phyloP scores from a whole-genome alignment of 1,140 invertebrate genomes.

The Leptoteleia sp. region DNA sequence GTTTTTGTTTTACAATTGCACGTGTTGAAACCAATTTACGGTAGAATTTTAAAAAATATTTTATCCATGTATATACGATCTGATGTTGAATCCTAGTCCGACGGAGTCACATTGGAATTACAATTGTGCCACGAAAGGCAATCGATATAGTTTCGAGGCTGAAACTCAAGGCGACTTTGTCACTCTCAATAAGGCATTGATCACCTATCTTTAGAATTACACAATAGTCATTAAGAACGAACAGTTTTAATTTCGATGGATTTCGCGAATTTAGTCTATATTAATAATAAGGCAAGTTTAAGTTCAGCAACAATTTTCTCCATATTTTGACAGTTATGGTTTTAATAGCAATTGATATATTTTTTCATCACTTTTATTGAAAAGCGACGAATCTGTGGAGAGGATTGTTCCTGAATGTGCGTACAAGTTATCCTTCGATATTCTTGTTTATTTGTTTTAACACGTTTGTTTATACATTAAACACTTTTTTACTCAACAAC shows the following conservation, averaged over 20 bases:
- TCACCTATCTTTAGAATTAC: conserved; percentile 60
- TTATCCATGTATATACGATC: conserved; percentile 78
- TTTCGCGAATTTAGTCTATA: conserved; percentile 28
- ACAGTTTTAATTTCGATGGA: conserved; percentile 41
- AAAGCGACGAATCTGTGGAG: conserved; percentile 1
- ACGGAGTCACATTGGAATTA: conserved; percentile 73
- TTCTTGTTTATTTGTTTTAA: neutral
- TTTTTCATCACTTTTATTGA: conserved; percentile 3
- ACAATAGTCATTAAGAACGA: conserved; percentile 52
- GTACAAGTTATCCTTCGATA: too few species aligned
- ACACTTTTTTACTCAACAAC: too few species aligned
- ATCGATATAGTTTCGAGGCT: conserved; percentile 53
- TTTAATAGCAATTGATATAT: conserved; percentile 6
- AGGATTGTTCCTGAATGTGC: conserved; percentile 1
- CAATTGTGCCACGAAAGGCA: conserved; percentile 63
- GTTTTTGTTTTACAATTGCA: neutral
- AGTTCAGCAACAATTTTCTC: conserved; percentile 18
- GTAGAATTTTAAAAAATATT: conserved; percentile 17
- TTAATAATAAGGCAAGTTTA: conserved; percentile 18
- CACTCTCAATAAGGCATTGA: conserved; percentile 62
- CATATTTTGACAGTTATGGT: neutral
- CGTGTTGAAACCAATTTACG: neutral
- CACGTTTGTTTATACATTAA: too few species aligned
- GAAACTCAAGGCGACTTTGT: conserved; percentile 64
- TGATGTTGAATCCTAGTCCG: conserved; percentile 79